Percentiles rank a stretch among this genome's conserved stretches.
Conservation (phyloP, 1,140 invertebrate species). For the Matsumurasca onukii region DNA sequence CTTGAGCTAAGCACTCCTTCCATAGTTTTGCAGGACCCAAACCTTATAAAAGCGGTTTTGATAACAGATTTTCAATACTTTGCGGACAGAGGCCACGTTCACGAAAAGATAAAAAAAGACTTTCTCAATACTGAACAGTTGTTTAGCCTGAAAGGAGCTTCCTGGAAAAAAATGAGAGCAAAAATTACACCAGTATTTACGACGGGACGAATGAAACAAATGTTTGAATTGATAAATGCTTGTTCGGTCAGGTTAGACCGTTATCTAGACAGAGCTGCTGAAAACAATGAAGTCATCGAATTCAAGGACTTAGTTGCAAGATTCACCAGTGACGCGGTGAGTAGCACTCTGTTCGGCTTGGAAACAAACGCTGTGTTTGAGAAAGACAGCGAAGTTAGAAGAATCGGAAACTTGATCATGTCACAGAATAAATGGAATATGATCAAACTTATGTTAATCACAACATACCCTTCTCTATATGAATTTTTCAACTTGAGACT, state of each 20-base stretch:
- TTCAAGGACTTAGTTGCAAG: constrained; percentile 25
- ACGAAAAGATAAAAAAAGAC: constrained; percentile 43
- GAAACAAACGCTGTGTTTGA: constrained; percentile 48
- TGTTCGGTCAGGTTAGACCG: constrained; percentile 39
- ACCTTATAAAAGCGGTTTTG: constrained; percentile 53
- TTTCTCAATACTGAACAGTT: constrained; percentile 54
- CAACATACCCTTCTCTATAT: not conserved
- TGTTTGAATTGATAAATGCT: constrained; percentile 53
- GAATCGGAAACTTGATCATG: constrained; percentile 33
- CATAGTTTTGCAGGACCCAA: constrained; percentile 41
- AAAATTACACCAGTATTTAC: constrained; percentile 63
- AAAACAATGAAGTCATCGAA: constrained; percentile 4
- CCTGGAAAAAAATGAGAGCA: constrained; percentile 58
- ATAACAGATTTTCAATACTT: constrained; percentile 58
- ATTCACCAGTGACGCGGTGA: constrained; percentile 50
- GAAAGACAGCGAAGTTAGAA: constrained; percentile 44
- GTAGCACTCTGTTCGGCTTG: constrained; percentile 48
- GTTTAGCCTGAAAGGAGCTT: constrained; percentile 52
- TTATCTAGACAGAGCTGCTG: not conserved
- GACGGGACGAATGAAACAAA: constrained; percentile 59
- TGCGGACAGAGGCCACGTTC: constrained; percentile 50
- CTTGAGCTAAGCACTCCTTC: not conserved
- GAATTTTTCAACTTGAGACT: not conserved
- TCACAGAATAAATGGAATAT: not conserved
- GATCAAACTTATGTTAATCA: not conserved